Percentiles rank a stretch among this genome's conserved stretches.
Evolutionary conservation across 2,113 vertebrate species (phyloP).

Genomic region (Percopsis transmontana): DNA sequence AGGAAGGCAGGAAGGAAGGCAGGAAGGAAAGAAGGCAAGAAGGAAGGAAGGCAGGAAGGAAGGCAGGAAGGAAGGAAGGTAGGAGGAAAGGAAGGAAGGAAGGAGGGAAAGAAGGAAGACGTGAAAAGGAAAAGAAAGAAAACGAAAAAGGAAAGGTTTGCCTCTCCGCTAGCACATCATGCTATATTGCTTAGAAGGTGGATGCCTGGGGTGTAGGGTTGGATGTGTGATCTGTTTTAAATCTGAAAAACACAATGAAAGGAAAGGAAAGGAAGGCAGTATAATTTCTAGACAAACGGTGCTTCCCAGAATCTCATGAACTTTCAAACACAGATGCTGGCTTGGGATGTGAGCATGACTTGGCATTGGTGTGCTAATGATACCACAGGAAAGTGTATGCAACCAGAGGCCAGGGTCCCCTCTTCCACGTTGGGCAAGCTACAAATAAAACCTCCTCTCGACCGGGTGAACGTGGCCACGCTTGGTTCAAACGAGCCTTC

Average conservation of each 20-base stretch:
- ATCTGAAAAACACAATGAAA: no score
- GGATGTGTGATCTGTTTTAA: no score
- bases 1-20: not conserved
- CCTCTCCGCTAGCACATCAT: no score
- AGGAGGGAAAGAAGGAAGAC: not conserved
- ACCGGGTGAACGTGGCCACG: conserved; percentile 41
- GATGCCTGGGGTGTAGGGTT: no score
- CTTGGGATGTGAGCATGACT: not conserved
- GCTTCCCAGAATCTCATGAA: conserved; percentile 19
- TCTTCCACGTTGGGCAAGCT: conserved; percentile 28
- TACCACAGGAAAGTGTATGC: conserved; percentile 32
- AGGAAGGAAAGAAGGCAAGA: conserved; percentile 6
- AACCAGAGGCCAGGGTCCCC: conserved; percentile 34
- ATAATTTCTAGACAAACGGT: conserved; percentile 3
- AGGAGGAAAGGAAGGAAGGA: conserved; percentile 1
- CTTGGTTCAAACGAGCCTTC: conserved; percentile 36
- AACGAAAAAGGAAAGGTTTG: no score
- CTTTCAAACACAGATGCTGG: not conserved
- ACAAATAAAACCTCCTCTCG: conserved; percentile 49
- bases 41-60: not conserved
- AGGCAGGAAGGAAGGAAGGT: not conserved
- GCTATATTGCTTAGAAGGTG: no score
- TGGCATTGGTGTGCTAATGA: not conserved
- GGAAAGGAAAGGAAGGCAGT: not conserved
- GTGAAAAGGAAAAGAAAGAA: not conserved